Conservation (phyloP, 1,140 invertebrate genomes). For the Drosophila prosaltans region DNA sequence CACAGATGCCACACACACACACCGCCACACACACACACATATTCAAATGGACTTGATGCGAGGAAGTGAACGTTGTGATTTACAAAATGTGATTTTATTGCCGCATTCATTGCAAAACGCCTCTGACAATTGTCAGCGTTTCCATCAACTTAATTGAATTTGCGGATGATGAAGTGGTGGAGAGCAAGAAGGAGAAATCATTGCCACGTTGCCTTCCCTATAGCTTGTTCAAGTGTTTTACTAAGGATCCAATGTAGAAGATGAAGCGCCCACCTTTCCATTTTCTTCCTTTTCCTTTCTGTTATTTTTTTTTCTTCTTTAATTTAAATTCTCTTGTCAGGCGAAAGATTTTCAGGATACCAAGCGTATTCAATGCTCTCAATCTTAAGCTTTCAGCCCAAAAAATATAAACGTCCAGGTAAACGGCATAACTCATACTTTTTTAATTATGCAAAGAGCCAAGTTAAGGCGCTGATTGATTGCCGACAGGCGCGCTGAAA, state of each 20-base stretch:
- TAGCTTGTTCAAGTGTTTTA: slow-evolving; percentile 16
- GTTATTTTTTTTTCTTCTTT: background rate
- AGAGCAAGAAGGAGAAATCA: background rate
- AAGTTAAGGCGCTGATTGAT: slow-evolving; percentile 64
- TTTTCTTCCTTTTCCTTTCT: background rate
- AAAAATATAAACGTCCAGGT: slow-evolving; percentile 53
- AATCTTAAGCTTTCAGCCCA: background rate
- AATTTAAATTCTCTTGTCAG: slow-evolving; percentile 56
- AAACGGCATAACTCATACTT: slow-evolving; percentile 68
- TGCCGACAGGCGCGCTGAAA: slow-evolving; percentile 55
- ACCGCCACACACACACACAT: slow-evolving; percentile 22
- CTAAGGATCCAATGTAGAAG: background rate
- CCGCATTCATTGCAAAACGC: slow-evolving; percentile 32
- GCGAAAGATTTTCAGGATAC: background rate
- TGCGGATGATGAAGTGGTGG: slow-evolving; percentile 26
- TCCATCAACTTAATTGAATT: slow-evolving; percentile 80
- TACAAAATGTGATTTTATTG: slow-evolving; percentile 54
- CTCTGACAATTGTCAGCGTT: slow-evolving; percentile 60
- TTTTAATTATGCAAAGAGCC: slow-evolving; percentile 79
- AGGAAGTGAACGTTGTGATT: slow-evolving; percentile 29
- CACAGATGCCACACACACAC: background rate
- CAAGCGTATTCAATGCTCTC: background rate
- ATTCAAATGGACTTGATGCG: slow-evolving; percentile 56
- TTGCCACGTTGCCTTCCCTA: background rate
- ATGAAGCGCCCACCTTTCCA: background rate